Conservation (phyloP, 2,888 invertebrate genomes). For the Ophion obscuratus region DNA sequence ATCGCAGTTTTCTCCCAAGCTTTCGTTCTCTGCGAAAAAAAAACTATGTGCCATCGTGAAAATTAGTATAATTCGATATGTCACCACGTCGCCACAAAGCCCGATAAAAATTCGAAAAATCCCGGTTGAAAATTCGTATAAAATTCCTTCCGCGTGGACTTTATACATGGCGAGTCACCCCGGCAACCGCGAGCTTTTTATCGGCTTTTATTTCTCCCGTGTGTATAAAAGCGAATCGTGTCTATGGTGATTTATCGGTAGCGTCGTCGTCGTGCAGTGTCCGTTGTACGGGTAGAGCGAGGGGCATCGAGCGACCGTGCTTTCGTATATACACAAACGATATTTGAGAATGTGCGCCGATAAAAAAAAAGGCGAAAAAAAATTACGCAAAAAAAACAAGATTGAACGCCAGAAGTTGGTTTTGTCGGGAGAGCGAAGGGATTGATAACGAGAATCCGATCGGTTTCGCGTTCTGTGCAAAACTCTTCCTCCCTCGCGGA, state of each 20-base stretch:
- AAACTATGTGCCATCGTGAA: neutral
- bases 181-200: slow-evolving; percentile 65
- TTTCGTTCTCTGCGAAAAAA: neutral
- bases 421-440: slow-evolving; percentile 56
- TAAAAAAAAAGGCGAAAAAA: slow-evolving; percentile 24
- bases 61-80: no score
- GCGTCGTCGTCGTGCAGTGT: slow-evolving; percentile 39
- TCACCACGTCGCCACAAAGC: neutral
- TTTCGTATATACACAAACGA: slow-evolving; percentile 9
- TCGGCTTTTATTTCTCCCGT: slow-evolving; percentile 63
- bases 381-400: slow-evolving; percentile 43
- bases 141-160: neutral
- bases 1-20: neutral
- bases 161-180: slow-evolving; percentile 35
- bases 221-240: slow-evolving; percentile 62
- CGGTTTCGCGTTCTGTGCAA: slow-evolving; percentile 63
- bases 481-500: slow-evolving; percentile 34
- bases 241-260: slow-evolving; percentile 67
- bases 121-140: neutral
- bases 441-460: slow-evolving; percentile 69
- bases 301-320: slow-evolving; percentile 24
- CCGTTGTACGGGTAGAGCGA: slow-evolving; percentile 25
- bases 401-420: slow-evolving; percentile 62
- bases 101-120: neutral
- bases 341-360: slow-evolving; percentile 50